Conservation (phyloP, 1,140 invertebrate genomes). For the Neodiprion virginianus region DNA sequence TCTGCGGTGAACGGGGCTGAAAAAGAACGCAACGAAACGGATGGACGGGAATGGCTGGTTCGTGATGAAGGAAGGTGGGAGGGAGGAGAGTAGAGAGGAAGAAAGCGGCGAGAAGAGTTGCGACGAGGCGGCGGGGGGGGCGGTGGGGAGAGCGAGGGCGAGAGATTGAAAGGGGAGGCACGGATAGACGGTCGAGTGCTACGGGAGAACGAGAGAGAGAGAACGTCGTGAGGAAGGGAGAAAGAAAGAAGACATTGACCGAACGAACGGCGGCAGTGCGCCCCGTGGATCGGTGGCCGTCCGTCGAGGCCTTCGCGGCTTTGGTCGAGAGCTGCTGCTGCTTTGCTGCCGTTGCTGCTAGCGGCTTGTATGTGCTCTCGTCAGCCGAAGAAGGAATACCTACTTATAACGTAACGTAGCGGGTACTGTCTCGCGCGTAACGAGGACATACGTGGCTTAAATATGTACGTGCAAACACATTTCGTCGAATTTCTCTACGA, state of each 20-base stretch:
- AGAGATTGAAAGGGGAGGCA: conserved; percentile 19
- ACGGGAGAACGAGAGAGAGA: conserved; percentile 3
- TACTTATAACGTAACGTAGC: neutral
- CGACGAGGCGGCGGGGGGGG: conserved; percentile 36
- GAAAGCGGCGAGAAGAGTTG: conserved; percentile 27
- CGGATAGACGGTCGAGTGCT: conserved; percentile 13
- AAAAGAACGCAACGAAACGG: conserved; percentile 25
- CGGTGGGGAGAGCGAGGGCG: conserved; percentile 10
- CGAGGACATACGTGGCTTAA: neutral
- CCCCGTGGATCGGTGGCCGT: conserved; percentile 28
- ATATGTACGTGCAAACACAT: no score
- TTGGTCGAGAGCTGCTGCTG: conserved; percentile 20
- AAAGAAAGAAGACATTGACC: conserved; percentile 59
- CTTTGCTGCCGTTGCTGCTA: conserved; percentile 17
- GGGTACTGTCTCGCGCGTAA: conserved; percentile 3
- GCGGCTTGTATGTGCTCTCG: neutral
- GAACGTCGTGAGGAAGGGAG: conserved; percentile 37
- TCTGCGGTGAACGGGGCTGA: conserved; percentile 32
- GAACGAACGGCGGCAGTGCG: conserved; percentile 52
- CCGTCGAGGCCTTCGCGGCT: conserved; percentile 42
- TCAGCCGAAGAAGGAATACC: neutral
- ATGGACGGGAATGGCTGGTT: conserved; percentile 3
- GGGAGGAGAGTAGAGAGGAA: conserved; percentile 16
- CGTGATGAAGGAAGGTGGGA: neutral
- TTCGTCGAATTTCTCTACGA: no score